These are phyloP conservation scores for Melanargia galathea DNA, from an alignment of 2,888 invertebrate species.

Conservation along the genomic window DNA sequence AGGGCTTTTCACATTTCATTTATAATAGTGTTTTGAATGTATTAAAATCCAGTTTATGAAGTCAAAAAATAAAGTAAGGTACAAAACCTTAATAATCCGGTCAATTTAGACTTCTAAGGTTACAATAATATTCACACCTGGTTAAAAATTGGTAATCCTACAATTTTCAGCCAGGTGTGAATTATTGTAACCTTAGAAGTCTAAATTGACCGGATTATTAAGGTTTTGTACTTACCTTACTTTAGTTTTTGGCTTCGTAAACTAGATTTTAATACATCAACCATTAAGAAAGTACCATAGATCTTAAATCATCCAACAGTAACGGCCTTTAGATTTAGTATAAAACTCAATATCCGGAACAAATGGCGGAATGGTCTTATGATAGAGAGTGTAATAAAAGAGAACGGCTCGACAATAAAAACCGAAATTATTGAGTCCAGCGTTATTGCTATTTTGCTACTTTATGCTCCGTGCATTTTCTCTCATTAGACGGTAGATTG, in stretches of 20 bases:
- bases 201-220: too few relatives aligned
- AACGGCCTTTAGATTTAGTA: conserved; percentile 10
- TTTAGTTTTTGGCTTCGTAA: background rate
- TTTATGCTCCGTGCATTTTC: conserved; percentile 14
- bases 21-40: too few relatives aligned
- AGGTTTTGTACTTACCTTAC: too few relatives aligned
- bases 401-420: conserved; percentile 24
- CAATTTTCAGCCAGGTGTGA: too few relatives aligned
- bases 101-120: too few relatives aligned
- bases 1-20: too few relatives aligned
- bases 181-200: too few relatives aligned
- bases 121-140: too few relatives aligned
- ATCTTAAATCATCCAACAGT: background rate
- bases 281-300: conserved; percentile 3
- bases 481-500: conserved; percentile 16
- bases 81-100: too few relatives aligned
- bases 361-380: conserved; percentile 24
- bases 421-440: conserved; percentile 29
- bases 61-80: too few relatives aligned
- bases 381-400: conserved; percentile 28
- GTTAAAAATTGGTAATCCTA: too few relatives aligned
- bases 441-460: conserved; percentile 9
- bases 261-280: conserved; percentile 2
- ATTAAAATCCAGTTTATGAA: conserved; percentile 2
- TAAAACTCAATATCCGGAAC: conserved; percentile 27